These are phyloP conservation scores for Drosophila pullipes DNA, from an alignment of 2,888 invertebrate species.

Conservation along the genomic window DNA sequence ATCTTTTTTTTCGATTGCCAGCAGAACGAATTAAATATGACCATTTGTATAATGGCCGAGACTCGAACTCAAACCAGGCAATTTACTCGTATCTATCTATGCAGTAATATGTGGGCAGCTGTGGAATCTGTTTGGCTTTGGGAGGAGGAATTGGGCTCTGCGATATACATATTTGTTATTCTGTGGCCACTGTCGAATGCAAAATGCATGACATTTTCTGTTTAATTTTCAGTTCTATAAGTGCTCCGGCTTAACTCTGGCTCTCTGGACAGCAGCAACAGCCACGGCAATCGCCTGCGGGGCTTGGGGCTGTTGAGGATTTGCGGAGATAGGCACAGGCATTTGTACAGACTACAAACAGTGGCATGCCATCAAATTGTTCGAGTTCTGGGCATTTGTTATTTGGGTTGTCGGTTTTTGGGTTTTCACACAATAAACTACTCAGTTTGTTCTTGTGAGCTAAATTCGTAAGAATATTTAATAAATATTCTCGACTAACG, in stretches of 20 bases:
- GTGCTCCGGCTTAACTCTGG: conserved; percentile 63
- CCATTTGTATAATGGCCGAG: conserved; percentile 77
- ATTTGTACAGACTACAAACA: conserved; percentile 9
- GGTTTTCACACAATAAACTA: conserved; percentile 47
- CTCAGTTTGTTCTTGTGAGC: conserved; percentile 11
- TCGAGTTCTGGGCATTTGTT: conserved; percentile 7
- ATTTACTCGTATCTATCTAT: conserved; percentile 33
- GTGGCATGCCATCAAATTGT: conserved; percentile 12
- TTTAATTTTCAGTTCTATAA: conserved; percentile 76
- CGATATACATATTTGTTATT: conserved; percentile 40
- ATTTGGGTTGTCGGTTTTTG: conserved; percentile 3
- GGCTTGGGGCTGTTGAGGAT: conserved; percentile 32
- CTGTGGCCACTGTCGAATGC: conserved; percentile 64
- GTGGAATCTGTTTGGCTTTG: conserved; percentile 9
- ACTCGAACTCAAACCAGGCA: conserved; percentile 39
- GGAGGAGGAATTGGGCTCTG: conserved; percentile 14
- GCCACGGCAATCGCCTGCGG: neutral
- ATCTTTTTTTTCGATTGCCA: conserved; percentile 65
- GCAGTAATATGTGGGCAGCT: conserved; percentile 39
- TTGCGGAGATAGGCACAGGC: conserved; percentile 36
- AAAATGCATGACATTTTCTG: conserved; percentile 78
- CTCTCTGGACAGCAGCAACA: conserved; percentile 29
- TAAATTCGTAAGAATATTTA: neutral
- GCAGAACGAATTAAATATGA: conserved; percentile 82
- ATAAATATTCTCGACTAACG: neutral